Base-by-base conservation (phyloP, 1,140 invertebrate species). In the Notospermus geniculatus region DNA sequence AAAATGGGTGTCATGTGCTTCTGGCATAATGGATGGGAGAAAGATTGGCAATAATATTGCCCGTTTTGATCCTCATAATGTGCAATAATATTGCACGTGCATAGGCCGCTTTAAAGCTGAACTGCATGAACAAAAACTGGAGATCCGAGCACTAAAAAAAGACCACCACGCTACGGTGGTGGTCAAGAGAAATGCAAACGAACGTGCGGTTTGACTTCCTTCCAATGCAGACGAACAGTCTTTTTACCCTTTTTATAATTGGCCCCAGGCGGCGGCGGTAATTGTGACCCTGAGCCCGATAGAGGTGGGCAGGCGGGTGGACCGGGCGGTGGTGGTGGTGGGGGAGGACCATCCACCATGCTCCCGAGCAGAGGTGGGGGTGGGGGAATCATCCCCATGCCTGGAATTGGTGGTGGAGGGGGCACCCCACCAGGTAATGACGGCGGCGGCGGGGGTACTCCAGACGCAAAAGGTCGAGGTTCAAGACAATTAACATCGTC, bases 201-300 rank as follows among this genome's bases (percentile, higher is more conserved):
- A n/a, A 50, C 25, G 25, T 50, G 46, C 4, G 32, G 32, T 88
- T 82, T 78, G 2, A 86, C 81, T 83, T 98, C 93, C 77, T 92
- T 92, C 97, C 97, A 99, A 80, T 99, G 98, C n/a, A 99, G 83
- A 83, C 97, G 97, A 2, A 98, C 90, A n/a, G 96, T 98, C 80
- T 98, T 98, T 79, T 97, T 97, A 70, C 88, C 94, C 78, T 97
- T 97, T 74, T 90, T 90, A 19, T 75, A 60, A 41, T 79, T 68
- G 43, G 71, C 81, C 62, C 82, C 84, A 29, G 79, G 71, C 7
- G 82, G 75, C 39, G 78, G 81, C 19, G 82, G 71, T 39, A 80
- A 53, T 68, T 75, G 66, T 46, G 19, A 75, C 75, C 19, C 71
- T 63, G 73, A 39, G 72, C 77, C 54, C 75, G 78, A 19, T 74